A percentile compares a stretch with the other conserved stretches of the same genome.
phyloP scores from a whole-genome alignment of 2,113 vertebrate genomes.

The Columba livia region DNA sequence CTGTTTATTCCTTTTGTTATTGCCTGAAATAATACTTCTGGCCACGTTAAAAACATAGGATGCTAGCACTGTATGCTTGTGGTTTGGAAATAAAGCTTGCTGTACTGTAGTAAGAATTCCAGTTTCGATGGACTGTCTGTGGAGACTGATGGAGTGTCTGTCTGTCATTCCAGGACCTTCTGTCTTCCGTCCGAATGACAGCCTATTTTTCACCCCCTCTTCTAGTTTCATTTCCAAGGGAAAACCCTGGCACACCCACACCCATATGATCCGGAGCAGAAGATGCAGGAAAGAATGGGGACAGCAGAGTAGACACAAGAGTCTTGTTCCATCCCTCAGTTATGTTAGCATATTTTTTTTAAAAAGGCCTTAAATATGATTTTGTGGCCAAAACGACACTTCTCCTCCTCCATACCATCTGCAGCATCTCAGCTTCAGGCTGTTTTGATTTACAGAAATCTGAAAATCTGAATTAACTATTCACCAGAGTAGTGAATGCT shows the following conservation, averaged over 20 bases:
- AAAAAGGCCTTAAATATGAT: background rate
- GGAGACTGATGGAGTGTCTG: background rate
- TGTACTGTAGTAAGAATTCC: background rate
- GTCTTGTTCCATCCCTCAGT: background rate
- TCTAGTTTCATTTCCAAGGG: background rate
- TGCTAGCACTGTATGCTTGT: background rate
- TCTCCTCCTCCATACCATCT: conserved; percentile 63
- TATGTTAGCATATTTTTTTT: background rate
- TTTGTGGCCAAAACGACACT: background rate
- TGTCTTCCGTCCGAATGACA: background rate
- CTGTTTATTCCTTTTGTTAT: background rate
- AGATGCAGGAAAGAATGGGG: background rate
- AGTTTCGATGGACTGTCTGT: background rate
- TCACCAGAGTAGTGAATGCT: background rate
- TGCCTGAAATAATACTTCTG: background rate
- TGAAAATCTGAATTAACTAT: conserved; percentile 25
- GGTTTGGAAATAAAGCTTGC: background rate
- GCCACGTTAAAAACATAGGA: background rate
- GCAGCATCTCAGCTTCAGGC: conserved; percentile 24
- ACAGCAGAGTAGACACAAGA: background rate
- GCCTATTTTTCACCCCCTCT: background rate
- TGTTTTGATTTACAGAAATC: conserved; percentile 29
- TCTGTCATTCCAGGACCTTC: background rate
- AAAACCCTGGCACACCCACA: background rate
- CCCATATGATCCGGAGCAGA: background rate